Evolutionary conservation across 2,797 vertebrate species (phyloP), one percentile per base, ranked within the genome.

Genomic region (Brachyrhaphis roseni): DNA sequence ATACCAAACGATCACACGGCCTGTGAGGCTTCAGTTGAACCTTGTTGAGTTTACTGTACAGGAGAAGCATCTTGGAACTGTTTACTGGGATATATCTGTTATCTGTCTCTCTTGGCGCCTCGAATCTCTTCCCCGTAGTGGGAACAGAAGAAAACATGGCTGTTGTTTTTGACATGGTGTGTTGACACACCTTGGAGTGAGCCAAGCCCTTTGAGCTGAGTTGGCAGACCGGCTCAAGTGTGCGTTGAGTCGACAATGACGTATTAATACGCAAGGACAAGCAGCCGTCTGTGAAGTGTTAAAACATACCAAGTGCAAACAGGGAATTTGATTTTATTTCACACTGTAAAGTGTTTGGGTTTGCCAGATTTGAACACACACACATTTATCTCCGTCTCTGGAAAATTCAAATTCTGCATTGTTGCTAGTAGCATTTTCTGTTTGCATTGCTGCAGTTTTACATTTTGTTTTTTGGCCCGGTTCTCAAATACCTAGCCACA

Each of bases 131-230:
- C 43, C 51, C 26, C 80, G 78, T 74, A 71, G 47, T 26, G 45
- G 73, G 55, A 64, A 1, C 15, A 7, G 43, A 55, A 82, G 51
- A 85, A 88, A 88, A 82, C 71, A 36, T 0, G 11, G 18, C 68
- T 82, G 83, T 23, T 46, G 18, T 1, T 23, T 13, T 28, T 28
- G 53, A 81, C 64, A 36, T 41, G 36, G 45, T 2, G 31, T 87
- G 87, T 85, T 78, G 85, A 84, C 84, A 86, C 83, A 84, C 82
- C 81, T 83, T 39, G 46, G 68, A 79, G 59, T 78, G 78, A 0
- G 64, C 57, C 75, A 89, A 77, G 78, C 80, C 23, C 66, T 88
- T 89, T 91, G 86, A 85, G 87, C 41, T 0, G 11, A 8, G 16
- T 66, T 75, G 77, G 83, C 36, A 43, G 76, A 74, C 76, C 77